Conservation (phyloP, 2,888 invertebrate species). For the Lithosia quadra region DNA sequence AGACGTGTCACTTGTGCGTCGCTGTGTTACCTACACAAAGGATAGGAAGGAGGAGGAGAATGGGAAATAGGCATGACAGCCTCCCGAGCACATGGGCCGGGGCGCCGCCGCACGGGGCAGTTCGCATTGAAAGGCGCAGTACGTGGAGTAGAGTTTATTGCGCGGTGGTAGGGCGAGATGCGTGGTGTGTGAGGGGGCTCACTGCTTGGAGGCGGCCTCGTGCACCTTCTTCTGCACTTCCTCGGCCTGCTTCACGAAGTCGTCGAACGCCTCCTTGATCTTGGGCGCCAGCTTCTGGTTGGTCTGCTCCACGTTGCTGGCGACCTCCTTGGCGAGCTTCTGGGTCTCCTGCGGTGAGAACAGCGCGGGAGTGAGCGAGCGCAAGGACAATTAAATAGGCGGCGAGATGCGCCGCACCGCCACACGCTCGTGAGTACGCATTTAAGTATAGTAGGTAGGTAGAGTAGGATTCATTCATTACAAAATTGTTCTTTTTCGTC, state of each 20-base stretch:
- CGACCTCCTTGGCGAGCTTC: slow-evolving; percentile 75
- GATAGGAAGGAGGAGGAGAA: background rate
- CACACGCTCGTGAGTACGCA: too few relatives aligned
- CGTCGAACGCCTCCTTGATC: slow-evolving; percentile 76
- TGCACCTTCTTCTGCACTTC: slow-evolving; percentile 76
- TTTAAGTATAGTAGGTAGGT: too few relatives aligned
- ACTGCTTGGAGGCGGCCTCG: slow-evolving; percentile 79
- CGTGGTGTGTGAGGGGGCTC: slow-evolving; percentile 21
- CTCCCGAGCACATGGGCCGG: background rate
- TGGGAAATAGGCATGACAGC: too few relatives aligned
- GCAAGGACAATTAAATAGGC: too few relatives aligned
- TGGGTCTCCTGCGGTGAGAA: slow-evolving; percentile 63
- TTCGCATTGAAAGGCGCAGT: background rate
- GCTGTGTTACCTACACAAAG: background rate
- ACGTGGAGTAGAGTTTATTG: background rate
- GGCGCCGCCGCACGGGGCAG: background rate
- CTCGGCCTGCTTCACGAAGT: slow-evolving; percentile 73
- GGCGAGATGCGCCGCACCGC: too few relatives aligned
- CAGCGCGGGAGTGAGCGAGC: too few relatives aligned
- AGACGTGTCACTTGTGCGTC: background rate
- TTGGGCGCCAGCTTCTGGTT: slow-evolving; percentile 77
- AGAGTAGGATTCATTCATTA: too few relatives aligned
- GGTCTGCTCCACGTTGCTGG: slow-evolving; percentile 68
- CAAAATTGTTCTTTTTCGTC: too few relatives aligned
- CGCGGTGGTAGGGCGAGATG: background rate